These are phyloP conservation scores for Lasiurus borealis DNA, from an alignment of 2,113 vertebrate species.

Conservation along the genomic window DNA sequence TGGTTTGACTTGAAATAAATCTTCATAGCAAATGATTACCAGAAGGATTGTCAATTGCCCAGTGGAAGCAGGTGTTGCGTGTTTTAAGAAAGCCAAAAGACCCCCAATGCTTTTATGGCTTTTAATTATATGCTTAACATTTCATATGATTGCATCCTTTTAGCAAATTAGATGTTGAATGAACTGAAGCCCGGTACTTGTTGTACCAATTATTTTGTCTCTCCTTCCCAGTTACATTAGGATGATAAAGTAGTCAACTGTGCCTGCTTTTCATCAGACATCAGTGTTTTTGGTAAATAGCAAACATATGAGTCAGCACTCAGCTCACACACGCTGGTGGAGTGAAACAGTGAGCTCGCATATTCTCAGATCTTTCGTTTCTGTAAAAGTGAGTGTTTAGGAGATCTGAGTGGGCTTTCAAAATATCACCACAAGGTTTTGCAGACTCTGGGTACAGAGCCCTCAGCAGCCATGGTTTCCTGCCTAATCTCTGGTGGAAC, in stretches of 20 bases:
- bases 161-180: neutral
- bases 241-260: neutral
- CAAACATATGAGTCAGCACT: neutral
- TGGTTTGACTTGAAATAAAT: neutral
- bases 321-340: neutral
- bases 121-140: neutral
- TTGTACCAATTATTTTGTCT: neutral
- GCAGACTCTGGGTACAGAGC: neutral
- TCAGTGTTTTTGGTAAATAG: neutral
- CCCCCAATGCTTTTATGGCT: neutral
- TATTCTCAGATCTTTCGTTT: conserved; percentile 17
- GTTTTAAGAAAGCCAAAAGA: neutral
- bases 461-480: neutral
- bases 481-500: neutral
- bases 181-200: neutral
- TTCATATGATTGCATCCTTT: neutral
- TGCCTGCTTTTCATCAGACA: neutral
- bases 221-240: neutral
- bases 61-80: neutral
- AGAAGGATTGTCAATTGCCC: neutral
- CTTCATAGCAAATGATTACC: neutral
- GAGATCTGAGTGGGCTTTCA: neutral
- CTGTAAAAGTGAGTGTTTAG: conserved; percentile 14
- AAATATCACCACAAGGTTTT: neutral
- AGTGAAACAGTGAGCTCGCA: neutral